Percentiles rank a stretch among this genome's conserved stretches.
Evolutionary conservation across 2,113 vertebrate genomes (phyloP).

Genomic region (Microcebus lehilahytsara): DNA sequence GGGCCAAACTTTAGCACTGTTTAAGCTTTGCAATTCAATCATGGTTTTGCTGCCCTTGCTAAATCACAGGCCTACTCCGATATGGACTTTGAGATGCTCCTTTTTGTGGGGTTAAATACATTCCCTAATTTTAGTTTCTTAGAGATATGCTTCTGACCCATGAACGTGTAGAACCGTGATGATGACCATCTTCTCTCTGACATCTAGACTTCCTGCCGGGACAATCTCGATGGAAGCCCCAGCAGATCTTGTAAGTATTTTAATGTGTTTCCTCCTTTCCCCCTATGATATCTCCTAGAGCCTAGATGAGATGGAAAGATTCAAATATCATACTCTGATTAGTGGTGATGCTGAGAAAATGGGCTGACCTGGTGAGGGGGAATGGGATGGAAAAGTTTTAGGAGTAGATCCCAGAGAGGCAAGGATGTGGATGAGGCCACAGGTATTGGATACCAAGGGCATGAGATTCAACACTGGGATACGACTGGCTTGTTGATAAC

Average conservation of each 20-base stretch:
- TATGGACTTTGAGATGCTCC: conserved; percentile 91
- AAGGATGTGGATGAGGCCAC: background rate
- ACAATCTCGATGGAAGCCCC: background rate
- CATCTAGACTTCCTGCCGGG: background rate
- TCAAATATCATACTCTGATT: background rate
- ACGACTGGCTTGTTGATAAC: background rate
- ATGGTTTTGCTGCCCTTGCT: conserved; percentile 91
- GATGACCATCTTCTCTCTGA: background rate
- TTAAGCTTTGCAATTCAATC: conserved; percentile 89
- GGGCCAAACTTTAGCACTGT: conserved; percentile 88
- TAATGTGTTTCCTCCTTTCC: background rate
- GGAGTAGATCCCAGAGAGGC: background rate
- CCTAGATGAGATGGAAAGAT: background rate
- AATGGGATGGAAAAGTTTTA: background rate
- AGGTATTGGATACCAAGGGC: background rate
- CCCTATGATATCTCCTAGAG: background rate
- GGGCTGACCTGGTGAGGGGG: background rate
- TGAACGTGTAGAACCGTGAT: background rate
- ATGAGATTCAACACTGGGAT: background rate
- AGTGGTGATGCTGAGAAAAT: background rate
- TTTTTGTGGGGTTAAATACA: conserved; percentile 88
- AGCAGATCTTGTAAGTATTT: background rate
- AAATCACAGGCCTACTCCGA: conserved; percentile 90
- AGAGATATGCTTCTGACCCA: conserved; percentile 91
- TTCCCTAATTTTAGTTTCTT: conserved; percentile 92